Evolutionary conservation across 2,113 vertebrate species (phyloP).

Genomic region (Gulo gulo): DNA sequence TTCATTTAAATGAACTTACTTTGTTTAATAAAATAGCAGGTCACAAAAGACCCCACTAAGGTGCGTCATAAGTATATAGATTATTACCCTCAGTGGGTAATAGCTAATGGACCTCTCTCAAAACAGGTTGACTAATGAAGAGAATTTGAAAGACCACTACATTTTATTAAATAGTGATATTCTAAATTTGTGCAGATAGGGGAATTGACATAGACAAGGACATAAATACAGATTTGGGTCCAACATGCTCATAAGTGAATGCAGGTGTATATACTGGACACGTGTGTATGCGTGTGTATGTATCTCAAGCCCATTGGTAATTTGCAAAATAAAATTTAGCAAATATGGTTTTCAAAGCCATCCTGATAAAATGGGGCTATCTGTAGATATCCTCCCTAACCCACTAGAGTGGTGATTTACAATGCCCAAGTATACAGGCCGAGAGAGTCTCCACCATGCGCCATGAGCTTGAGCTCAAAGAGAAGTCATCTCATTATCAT

Average conservation of each 20-base stretch:
- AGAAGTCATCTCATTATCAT: neutral
- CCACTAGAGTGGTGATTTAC: neutral
- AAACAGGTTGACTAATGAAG: neutral
- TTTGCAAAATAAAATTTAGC: neutral
- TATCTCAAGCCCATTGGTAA: neutral
- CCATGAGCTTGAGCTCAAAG: neutral
- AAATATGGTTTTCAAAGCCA: neutral
- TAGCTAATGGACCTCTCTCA: neutral
- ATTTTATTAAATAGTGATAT: neutral
- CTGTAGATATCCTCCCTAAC: neutral
- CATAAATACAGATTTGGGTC: neutral
- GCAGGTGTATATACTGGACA: neutral
- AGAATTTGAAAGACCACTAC: neutral
- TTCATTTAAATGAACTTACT: conserved; percentile 21
- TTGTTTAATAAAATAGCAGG: neutral
- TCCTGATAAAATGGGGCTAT: too few species aligned
- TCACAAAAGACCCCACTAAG: neutral
- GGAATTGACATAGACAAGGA: neutral
- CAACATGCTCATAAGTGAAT: neutral
- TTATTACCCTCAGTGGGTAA: neutral
- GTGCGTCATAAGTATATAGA: neutral
- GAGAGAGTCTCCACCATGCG: neutral
- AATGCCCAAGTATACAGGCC: rapidly evolving
- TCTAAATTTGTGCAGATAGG: neutral
- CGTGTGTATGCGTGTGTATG: neutral